Evolutionary conservation across 1,140 invertebrate genomes (phyloP), one percentile per base, ranked within the genome.

Genomic region (Cheumatopsyche charites): DNA sequence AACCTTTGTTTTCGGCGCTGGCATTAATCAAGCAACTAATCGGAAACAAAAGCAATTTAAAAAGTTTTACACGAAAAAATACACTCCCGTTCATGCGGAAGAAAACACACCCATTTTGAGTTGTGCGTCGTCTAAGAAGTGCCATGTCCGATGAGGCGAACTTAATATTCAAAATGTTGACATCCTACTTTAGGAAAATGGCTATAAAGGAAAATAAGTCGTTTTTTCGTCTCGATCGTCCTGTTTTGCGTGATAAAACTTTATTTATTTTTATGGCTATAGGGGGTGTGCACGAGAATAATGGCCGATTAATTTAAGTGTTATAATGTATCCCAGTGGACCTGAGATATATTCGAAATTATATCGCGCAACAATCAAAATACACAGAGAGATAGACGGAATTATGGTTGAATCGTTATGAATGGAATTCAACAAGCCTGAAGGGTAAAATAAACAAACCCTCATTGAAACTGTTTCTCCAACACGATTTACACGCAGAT

Each of bases 31-130:
- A 55, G 41, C 41, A 55, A 68, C 66, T 68, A 68, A 68, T 68
- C 66, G 66, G 66, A 68, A 68, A 68, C 66, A 68, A 68, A 68
- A 68, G 66, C 49, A 68, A 55, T 68, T 68, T 68, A 41, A 68
- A 67, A 68, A 36, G 19, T 43, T 68, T 68, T 55, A 2, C 47
- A 15, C 23, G 47, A 55, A 68, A 55, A 67, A 67, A 67, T 67
- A 67, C n/a, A 65, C 62, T 65, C 62, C 36, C 17, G 43, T 19
- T 67, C 49, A 26, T 7, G 15, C 49, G 21, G 49, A 23, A 67
- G 23, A 23, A n/a, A 19, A 47, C 21, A 41, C 29, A 42, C n/a
- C 36, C 29, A 36, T n/a, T 62, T 23, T 62, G 9, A 21, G 61
- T 25, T 62, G 0, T 7, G 0, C 17, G 25, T 7, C 36, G 1